These are phyloP conservation scores for Aulostomus chinensis DNA, from an alignment of 2,797 vertebrate species.

Conservation along the genomic window DNA sequence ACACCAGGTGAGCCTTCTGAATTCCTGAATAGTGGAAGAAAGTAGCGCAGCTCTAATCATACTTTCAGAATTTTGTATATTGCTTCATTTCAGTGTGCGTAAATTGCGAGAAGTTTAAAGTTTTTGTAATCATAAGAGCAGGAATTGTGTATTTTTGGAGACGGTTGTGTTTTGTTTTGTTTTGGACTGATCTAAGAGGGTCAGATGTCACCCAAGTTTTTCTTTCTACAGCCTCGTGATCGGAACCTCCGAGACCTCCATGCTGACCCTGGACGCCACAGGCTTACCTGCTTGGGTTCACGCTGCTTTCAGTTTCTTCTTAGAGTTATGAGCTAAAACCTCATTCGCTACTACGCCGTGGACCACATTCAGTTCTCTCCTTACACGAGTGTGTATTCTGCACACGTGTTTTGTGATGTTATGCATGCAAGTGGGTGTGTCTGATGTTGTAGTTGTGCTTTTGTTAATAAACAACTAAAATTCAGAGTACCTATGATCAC, in stretches of 20 bases:
- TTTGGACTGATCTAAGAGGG: conserved; percentile 48
- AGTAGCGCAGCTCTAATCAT: neutral
- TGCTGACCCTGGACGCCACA: conserved; percentile 5
- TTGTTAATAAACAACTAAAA: no score
- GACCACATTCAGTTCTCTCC: no score
- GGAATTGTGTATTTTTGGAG: neutral
- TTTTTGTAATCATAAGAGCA: neutral
- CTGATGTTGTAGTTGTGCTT: no score
- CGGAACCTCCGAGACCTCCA: conserved; percentile 27
- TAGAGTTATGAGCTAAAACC: no score
- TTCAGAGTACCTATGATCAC: no score
- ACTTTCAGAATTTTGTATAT: no score
- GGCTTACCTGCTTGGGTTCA: neutral
- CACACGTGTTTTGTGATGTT: no score
- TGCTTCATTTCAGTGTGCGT: neutral
- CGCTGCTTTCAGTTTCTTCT: no score
- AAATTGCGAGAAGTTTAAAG: neutral
- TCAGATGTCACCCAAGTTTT: conserved; percentile 63
- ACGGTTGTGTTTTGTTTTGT: conserved; percentile 3
- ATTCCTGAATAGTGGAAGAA: no score
- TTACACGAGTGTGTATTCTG: no score
- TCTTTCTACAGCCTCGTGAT: conserved; percentile 68
- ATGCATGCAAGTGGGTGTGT: no score
- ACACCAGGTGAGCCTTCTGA: conserved; percentile 47
- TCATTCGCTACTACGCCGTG: no score